A percentile compares a stretch with the other conserved stretches of the same genome.
Evolutionary conservation across 2,113 vertebrate species (phyloP).

Genomic region (Vulpes vulpes): DNA sequence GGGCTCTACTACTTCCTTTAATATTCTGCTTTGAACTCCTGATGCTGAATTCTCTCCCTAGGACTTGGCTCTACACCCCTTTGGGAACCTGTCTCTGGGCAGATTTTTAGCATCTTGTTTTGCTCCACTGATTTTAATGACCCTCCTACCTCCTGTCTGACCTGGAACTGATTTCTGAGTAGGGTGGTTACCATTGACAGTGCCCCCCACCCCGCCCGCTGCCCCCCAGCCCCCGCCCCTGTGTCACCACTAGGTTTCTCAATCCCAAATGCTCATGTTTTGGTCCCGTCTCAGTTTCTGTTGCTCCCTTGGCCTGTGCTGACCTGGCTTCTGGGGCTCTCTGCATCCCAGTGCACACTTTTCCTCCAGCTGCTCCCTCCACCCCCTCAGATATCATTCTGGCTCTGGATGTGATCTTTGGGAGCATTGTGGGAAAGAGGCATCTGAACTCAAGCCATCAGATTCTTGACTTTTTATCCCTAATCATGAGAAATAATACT

Average conservation of each 20-base stretch:
- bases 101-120: not conserved
- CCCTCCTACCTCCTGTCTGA: not conserved
- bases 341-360: not conserved
- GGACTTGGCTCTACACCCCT: not conserved
- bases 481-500: constrained; percentile 64
- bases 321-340: not conserved
- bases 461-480: constrained; percentile 61
- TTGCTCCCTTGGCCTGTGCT: not conserved
- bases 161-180: not conserved
- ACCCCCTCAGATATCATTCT: not conserved
- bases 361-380: not conserved
- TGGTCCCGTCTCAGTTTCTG: not conserved
- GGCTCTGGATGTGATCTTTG: not conserved
- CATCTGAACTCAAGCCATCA: constrained; percentile 66
- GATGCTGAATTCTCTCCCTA: not conserved
- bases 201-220: no score
- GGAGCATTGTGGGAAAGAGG: not conserved
- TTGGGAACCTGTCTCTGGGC: not conserved
- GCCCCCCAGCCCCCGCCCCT: not conserved
- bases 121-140: not conserved
- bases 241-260: not conserved
- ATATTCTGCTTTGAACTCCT: not conserved
- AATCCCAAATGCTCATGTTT: not conserved
- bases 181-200: not conserved
- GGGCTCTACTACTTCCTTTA: not conserved